Evolutionary conservation across 1,140 invertebrate genomes (phyloP).

Genomic region (Brachionus manjavacas): DNA sequence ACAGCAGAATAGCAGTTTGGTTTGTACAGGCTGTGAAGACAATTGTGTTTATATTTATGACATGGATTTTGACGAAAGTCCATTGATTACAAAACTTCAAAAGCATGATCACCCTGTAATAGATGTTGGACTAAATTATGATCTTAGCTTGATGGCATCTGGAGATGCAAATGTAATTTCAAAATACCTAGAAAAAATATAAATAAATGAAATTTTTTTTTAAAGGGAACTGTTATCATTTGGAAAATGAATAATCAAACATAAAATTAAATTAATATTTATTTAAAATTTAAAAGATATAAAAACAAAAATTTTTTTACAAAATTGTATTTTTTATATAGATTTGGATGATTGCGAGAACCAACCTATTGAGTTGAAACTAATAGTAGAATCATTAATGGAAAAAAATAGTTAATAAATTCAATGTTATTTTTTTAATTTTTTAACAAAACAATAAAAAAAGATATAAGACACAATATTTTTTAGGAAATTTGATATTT

Average conservation of each 20-base stretch:
- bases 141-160: constrained; percentile 77
- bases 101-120: constrained; percentile 75
- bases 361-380: no score
- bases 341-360: no score
- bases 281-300: no score
- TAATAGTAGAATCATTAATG: no score
- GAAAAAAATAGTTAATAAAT: no score
- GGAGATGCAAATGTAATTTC: constrained; percentile 75
- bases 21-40: constrained; percentile 39
- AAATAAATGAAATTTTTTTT: constrained; percentile 13
- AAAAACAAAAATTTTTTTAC: no score
- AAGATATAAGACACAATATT: no score
- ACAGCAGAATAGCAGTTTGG: constrained; percentile 24
- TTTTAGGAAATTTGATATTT: no score
- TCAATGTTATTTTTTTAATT: no score
- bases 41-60: constrained; percentile 73
- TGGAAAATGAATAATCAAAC: constrained; percentile 38
- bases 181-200: constrained; percentile 64
- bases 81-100: constrained; percentile 75
- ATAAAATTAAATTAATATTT: background rate
- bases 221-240: constrained; percentile 30
- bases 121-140: constrained; percentile 79
- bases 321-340: no score
- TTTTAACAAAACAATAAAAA: no score
- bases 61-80: constrained; percentile 66